Evolutionary conservation across 2,797 vertebrate species (phyloP).

Genomic region (Epinephelus malabaricus): DNA sequence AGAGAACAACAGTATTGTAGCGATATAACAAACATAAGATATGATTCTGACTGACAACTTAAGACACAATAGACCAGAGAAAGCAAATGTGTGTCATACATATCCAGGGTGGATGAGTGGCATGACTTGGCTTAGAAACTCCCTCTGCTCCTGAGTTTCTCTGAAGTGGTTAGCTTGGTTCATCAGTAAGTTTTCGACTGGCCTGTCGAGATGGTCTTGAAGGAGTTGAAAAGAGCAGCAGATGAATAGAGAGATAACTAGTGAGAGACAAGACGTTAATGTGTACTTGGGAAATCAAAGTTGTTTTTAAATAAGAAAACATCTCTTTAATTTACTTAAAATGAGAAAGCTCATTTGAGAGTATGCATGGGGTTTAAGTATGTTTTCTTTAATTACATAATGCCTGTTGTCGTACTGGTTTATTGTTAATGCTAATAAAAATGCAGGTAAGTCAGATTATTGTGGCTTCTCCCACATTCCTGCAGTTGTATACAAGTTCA

Average conservation of each 20-base stretch:
- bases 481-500: not conserved
- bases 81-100: conserved; percentile 60
- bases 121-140: conserved; percentile 84
- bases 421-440: conserved; percentile 1
- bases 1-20: not conserved
- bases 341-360: conserved; percentile 3
- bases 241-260: not conserved
- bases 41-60: not conserved
- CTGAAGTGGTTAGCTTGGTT: conserved; percentile 86
- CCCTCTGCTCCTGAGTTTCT: conserved; percentile 87
- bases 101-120: conserved; percentile 87
- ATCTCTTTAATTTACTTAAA: conserved; percentile 5
- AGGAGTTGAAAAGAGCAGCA: conserved; percentile 1
- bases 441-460: not conserved
- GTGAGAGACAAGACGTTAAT: not conserved
- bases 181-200: conserved; percentile 89
- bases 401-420: not conserved
- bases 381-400: not conserved
- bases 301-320: not conserved
- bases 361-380: not conserved
- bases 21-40: not conserved
- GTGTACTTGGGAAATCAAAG: not conserved
- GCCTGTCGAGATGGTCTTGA: conserved; percentile 86
- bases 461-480: not conserved
- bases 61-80: not conserved